phyloP scores from a whole-genome alignment of 1,140 invertebrate species.

The Leptopilina boulardi region DNA sequence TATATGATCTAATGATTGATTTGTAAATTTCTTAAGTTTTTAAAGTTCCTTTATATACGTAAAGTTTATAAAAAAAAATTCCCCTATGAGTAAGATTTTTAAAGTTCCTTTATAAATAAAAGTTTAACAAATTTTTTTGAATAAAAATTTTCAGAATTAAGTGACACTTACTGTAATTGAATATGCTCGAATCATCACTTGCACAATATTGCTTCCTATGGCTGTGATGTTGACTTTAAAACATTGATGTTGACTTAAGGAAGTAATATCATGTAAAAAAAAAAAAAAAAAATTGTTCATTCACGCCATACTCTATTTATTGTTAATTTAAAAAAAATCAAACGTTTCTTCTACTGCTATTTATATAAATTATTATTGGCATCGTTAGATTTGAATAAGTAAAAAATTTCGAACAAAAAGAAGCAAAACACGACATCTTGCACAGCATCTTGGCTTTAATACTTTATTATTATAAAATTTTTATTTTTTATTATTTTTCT shows the following conservation, averaged over 20 bases:
- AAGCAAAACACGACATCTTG: slow-evolving; percentile 5
- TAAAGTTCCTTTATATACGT: not conserved
- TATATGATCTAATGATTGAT: not conserved
- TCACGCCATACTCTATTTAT: slow-evolving; percentile 72
- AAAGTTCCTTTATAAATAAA: not conserved
- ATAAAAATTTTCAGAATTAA: not conserved
- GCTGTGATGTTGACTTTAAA: slow-evolving; percentile 72
- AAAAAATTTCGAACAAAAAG: not conserved
- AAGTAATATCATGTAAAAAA: slow-evolving; percentile 73
- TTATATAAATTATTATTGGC: not conserved
- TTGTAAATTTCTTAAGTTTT: not conserved
- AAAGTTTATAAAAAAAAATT: not conserved
- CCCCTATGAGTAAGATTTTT: not conserved
- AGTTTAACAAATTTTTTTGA: not conserved
- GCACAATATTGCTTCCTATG: slow-evolving; percentile 67
- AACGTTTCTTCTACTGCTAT: not conserved
- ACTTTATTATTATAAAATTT: slow-evolving; percentile 9
- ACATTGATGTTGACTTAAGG: slow-evolving; percentile 75
- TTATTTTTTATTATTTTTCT: slow-evolving; percentile 16
- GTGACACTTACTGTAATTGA: not conserved
- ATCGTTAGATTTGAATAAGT: not conserved
- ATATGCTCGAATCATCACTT: slow-evolving; percentile 36
- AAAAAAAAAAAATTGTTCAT: slow-evolving; percentile 68
- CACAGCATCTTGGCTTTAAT: slow-evolving; percentile 15
- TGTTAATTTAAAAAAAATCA: slow-evolving; percentile 42